These are phyloP conservation scores for Rhizoglyphus robini DNA, from an alignment of 1,140 invertebrate genomes.

Conservation along the genomic window DNA sequence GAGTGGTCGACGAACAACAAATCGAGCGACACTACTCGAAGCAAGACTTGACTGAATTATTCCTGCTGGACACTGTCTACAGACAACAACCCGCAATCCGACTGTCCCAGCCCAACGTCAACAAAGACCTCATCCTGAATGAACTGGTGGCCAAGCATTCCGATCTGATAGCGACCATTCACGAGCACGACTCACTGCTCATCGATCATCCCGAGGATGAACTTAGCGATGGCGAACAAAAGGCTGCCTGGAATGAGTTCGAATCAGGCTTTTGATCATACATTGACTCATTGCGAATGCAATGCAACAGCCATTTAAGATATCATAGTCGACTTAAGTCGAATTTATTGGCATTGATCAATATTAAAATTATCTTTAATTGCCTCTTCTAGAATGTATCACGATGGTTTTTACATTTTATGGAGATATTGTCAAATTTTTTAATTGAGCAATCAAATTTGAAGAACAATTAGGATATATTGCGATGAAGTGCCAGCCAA, in stretches of 20 bases:
- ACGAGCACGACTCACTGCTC: constrained; percentile 88
- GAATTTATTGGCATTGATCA: no score
- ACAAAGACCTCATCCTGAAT: constrained; percentile 63
- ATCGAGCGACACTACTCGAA: neutral
- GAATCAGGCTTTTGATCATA: no score
- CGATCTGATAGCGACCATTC: constrained; percentile 56
- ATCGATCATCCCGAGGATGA: constrained; percentile 91
- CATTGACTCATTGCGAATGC: no score
- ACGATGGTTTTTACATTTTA: no score
- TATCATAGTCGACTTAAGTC: no score
- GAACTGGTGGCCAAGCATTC: constrained; percentile 36
- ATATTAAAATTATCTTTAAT: no score
- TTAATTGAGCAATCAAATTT: no score
- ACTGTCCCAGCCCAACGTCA: constrained; percentile 43
- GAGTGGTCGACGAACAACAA: constrained; percentile 77
- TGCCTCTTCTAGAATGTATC: no score
- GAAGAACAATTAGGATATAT: no score
- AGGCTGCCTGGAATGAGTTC: constrained; percentile 79
- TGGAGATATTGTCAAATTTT: no score
- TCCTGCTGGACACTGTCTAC: neutral
- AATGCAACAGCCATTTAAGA: no score
- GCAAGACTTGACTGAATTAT: neutral
- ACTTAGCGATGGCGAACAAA: constrained; percentile 83
- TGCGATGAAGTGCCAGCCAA: no score
- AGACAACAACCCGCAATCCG: neutral